Percentiles rank a stretch among this genome's conserved stretches.
These are phyloP conservation scores for Smutsia temminckii DNA, from an alignment of 2,797 vertebrate species.

Conservation along the genomic window DNA sequence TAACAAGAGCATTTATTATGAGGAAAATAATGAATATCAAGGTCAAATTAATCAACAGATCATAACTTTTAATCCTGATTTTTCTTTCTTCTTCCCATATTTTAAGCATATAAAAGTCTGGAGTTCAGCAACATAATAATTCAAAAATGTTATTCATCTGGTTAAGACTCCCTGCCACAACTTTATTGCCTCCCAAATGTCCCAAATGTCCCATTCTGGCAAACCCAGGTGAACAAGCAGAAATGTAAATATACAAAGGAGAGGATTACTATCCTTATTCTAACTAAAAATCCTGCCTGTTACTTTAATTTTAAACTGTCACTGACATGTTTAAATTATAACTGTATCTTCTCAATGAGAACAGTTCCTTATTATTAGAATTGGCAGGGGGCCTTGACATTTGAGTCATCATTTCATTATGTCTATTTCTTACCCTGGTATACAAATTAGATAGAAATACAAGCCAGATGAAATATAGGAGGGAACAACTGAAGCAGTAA, in stretches of 20 bases:
- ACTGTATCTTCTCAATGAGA: constrained; percentile 62
- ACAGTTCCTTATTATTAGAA: constrained; percentile 62
- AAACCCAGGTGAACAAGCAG: not conserved
- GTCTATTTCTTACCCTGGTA: constrained; percentile 63
- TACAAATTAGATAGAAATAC: constrained; percentile 67
- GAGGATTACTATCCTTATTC: not conserved
- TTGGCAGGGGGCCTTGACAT: constrained; percentile 71
- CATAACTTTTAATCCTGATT: not conserved
- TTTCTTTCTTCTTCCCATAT: not conserved
- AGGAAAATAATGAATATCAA: constrained; percentile 1
- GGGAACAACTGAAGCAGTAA: not conserved
- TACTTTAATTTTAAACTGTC: constrained; percentile 62
- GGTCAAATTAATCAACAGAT: constrained; percentile 26
- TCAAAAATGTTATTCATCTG: constrained; percentile 7
- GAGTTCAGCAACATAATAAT: not conserved
- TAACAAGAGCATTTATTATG: not conserved
- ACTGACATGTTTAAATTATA: constrained; percentile 56
- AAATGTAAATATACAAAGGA: not conserved
- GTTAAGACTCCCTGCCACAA: not conserved
- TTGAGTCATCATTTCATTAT: constrained; percentile 71
- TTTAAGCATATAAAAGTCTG: not conserved
- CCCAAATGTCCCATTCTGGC: not conserved
- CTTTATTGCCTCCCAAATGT: not conserved
- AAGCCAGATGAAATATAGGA: constrained; percentile 34
- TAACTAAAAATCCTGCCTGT: constrained; percentile 36